Percentiles rank a stretch among this genome's conserved stretches.
Evolutionary conservation across 2,888 invertebrate species (phyloP).

Genomic region (Netelia virgata): DNA sequence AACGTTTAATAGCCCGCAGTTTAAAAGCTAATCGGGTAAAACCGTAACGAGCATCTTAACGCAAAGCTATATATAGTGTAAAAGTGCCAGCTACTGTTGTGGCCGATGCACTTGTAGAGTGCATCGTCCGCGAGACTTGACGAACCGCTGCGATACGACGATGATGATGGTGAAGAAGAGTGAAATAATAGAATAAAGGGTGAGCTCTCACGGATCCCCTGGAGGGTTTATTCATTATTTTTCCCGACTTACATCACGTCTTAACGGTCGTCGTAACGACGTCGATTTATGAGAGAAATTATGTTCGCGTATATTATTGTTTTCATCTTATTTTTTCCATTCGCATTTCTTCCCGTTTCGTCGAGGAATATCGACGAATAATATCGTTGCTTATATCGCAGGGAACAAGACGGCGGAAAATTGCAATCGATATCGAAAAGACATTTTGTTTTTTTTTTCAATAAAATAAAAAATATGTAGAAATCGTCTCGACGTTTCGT

Average conservation of each 20-base stretch:
- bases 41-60: conserved; percentile 42
- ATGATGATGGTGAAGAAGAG: conserved; percentile 25
- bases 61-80: not conserved
- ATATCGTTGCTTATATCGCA: conserved; percentile 25
- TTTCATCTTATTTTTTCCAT: conserved; percentile 3
- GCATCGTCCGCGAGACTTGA: conserved; percentile 41
- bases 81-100: not conserved
- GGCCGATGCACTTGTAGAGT: conserved; percentile 41
- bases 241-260: conserved; percentile 44
- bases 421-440: not conserved
- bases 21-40: conserved; percentile 61
- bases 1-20: conserved; percentile 51
- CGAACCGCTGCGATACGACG: conserved; percentile 41
- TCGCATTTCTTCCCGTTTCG: conserved; percentile 22
- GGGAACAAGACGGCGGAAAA: conserved; percentile 4
- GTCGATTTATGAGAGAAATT: conserved; percentile 44
- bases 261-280: conserved; percentile 60
- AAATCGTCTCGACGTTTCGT: not conserved
- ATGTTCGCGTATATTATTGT: not conserved
- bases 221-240: conserved; percentile 51
- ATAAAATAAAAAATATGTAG: not conserved
- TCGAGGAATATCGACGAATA: not conserved
- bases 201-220: conserved; percentile 28
- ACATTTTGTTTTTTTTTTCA: conserved; percentile 16
- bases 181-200: conserved; percentile 57